Evolutionary conservation across 2,888 invertebrate species (phyloP).

Genomic region (Leptinotarsa peninsularis): DNA sequence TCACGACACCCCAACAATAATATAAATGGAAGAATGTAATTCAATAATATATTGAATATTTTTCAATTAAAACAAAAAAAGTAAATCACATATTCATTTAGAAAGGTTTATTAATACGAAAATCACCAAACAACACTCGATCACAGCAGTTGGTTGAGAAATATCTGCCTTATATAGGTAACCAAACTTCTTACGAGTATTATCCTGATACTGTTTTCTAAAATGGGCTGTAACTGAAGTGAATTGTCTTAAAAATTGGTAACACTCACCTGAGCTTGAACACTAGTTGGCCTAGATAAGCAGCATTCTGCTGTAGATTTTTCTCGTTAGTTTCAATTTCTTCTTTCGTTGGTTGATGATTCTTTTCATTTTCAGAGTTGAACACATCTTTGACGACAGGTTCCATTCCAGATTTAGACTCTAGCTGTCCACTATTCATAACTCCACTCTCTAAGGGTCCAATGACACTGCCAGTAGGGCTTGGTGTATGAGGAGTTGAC

Average conservation of each 20-base stretch:
- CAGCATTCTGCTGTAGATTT: constrained; percentile 71
- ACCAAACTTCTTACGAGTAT: too few species aligned
- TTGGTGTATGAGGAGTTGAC: constrained; percentile 63
- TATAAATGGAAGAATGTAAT: too few species aligned
- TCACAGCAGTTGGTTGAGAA: too few species aligned
- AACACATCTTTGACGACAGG: constrained; percentile 64
- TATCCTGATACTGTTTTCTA: too few species aligned
- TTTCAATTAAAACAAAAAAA: too few species aligned
- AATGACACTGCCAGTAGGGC: constrained; percentile 64
- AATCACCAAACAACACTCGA: too few species aligned
- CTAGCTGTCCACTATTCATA: constrained; percentile 52
- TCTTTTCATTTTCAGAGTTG: constrained; percentile 66
- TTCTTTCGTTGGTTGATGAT: constrained; percentile 68
- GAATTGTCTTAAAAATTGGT: not conserved
- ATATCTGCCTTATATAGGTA: too few species aligned
- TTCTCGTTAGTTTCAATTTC: constrained; percentile 73
- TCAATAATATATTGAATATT: too few species aligned
- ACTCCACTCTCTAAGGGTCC: constrained; percentile 62
- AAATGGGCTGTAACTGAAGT: too few species aligned
- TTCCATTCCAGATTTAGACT: constrained; percentile 53
- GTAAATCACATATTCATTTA: too few species aligned
- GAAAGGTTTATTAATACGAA: too few species aligned
- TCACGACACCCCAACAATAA: too few species aligned
- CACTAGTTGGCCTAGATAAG: constrained; percentile 86
- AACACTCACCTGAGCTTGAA: constrained; percentile 80